A percentile compares a stretch with the other conserved stretches of the same genome.
phyloP scores from a whole-genome alignment of 2,113 vertebrate genomes.

The Fukomys damarensis region DNA sequence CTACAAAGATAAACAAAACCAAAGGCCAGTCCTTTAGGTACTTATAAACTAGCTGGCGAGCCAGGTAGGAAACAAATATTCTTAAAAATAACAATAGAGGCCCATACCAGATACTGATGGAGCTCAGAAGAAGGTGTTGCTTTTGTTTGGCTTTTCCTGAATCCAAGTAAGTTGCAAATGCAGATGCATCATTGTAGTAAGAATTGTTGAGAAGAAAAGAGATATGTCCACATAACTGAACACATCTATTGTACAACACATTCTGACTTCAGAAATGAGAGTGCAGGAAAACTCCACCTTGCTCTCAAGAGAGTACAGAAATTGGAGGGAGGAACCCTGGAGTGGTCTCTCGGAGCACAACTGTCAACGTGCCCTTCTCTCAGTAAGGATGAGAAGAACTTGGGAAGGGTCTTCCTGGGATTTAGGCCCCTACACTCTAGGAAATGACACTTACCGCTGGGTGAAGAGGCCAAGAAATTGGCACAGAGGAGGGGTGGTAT shows the following conservation, averaged over 20 bases:
- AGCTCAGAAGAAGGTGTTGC: neutral
- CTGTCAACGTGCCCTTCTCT: neutral
- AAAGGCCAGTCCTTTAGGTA: neutral
- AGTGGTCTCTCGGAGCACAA: neutral
- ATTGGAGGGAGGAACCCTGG: neutral
- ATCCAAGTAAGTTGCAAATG: slow-evolving; percentile 23
- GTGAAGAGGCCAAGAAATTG: neutral
- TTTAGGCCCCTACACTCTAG: neutral
- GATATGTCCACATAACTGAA: neutral
- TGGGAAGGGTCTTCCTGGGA: neutral
- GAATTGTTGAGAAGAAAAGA: neutral
- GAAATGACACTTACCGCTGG: neutral
- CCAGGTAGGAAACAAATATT: neutral
- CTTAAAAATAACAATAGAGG: neutral
- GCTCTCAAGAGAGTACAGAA: neutral
- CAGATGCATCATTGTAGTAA: neutral
- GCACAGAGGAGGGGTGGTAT: neutral
- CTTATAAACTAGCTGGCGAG: neutral
- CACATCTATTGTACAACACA: neutral
- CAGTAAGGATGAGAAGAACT: neutral
- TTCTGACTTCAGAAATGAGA: neutral
- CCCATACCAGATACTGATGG: neutral
- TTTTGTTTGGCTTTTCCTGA: neutral
- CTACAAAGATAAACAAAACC: slow-evolving; percentile 1
- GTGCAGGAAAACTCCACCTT: neutral